Percentiles rank a stretch among this genome's conserved stretches.
These are phyloP conservation scores for Cephalopterus ornatus DNA, from an alignment of 2,113 vertebrate genomes.

Conservation along the genomic window DNA sequence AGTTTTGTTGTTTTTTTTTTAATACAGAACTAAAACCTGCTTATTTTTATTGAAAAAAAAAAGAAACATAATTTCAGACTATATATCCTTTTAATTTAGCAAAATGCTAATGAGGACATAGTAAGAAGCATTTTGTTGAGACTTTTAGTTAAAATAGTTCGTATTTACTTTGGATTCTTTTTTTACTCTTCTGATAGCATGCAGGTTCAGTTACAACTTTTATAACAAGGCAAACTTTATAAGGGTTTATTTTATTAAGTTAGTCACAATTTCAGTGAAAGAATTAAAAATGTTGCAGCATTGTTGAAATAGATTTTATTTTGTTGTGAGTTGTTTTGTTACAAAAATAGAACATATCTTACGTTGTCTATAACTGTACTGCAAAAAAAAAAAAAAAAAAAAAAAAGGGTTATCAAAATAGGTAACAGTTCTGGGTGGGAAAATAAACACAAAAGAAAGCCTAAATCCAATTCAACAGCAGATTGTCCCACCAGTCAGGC, in stretches of 20 bases:
- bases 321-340: background rate
- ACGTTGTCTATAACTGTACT: background rate
- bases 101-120: background rate
- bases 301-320: background rate
- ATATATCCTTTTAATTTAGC: background rate
- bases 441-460: background rate
- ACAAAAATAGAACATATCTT: background rate
- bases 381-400: background rate
- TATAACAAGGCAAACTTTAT: background rate
- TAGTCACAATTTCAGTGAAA: background rate
- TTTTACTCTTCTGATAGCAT: background rate
- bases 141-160: background rate
- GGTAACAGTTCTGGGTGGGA: background rate
- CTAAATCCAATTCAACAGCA: background rate
- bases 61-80: background rate
- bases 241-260: background rate
- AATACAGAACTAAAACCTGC: background rate
- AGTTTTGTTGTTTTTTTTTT: background rate
- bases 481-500: background rate
- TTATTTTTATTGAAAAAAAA: background rate
- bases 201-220: background rate
- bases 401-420: background rate
- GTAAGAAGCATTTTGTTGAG: background rate
- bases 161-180: background rate
- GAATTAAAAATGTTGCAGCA: background rate